These are phyloP conservation scores for Syngnathoides biaculeatus DNA, from an alignment of 2,113 vertebrate genomes.

Conservation along the genomic window DNA sequence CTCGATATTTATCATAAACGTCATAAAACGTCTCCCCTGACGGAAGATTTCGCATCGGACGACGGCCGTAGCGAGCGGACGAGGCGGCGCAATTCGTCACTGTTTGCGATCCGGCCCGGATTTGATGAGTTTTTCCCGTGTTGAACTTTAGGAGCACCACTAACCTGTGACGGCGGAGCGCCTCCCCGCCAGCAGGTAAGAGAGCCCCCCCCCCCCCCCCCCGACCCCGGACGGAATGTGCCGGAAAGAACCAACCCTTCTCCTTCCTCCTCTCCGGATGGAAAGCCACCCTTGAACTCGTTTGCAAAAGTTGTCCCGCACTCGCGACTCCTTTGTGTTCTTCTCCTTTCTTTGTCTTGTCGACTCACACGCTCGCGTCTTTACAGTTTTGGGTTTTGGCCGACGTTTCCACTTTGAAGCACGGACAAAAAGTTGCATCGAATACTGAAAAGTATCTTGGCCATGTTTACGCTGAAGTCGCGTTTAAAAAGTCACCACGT, in stretches of 20 bases:
- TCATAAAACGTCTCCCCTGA: too few species aligned
- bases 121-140: slow-evolving; percentile 60
- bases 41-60: too few species aligned
- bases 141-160: slow-evolving; percentile 71
- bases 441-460: too few species aligned
- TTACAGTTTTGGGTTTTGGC: neutral
- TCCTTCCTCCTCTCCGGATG: slow-evolving; percentile 9
- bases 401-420: neutral
- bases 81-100: too few species aligned
- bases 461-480: too few species aligned
- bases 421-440: neutral
- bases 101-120: too few species aligned
- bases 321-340: slow-evolving; percentile 18
- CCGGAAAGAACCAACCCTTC: slow-evolving; percentile 5
- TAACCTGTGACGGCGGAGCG: slow-evolving; percentile 57
- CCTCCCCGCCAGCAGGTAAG: slow-evolving; percentile 67
- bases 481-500: too few species aligned
- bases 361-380: slow-evolving; percentile 4
- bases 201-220: too few species aligned
- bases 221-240: too few species aligned
- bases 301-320: slow-evolving; percentile 16
- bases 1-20: too few species aligned
- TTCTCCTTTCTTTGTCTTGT: slow-evolving; percentile 30
- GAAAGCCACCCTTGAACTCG: slow-evolving; percentile 19
- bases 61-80: too few species aligned